Evolutionary conservation across 2,797 vertebrate species (phyloP), one percentile per base, ranked within the genome.

Genomic region (Phoebastria nigripes): DNA sequence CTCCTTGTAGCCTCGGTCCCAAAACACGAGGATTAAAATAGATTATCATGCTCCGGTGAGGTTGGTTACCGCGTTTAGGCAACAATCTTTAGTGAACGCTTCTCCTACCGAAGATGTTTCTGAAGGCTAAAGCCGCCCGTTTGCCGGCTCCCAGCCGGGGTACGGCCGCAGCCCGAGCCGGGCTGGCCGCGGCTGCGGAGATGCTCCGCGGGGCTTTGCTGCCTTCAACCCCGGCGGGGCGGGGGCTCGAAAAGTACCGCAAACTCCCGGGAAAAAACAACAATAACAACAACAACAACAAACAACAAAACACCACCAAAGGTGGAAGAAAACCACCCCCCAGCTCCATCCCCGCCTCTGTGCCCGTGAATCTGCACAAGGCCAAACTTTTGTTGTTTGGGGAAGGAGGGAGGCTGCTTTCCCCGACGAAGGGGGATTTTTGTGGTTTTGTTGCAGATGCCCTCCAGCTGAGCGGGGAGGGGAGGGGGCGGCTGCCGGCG

Each of bases 401-500:
- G 37, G 49, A 19, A 47, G 47, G 24, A 16, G 41, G 31, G 41
- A 51, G 54, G 66, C 79, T 76, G 51, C 94, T 87, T 55, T 93
- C 83, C 39, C 79, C 59, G 24, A 17, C 67, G 58, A 47, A 37
- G 39, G 56, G 71, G 46, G 22, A 11, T n/a, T 44, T 56, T 26
- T 33, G 63, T 8, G 85, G 90, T 70, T 63, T 81, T 71, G 72
- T 66, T 41, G 95, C 94, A 95, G 97, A 97, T 97, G 95, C 94
- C 82, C 94, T 95, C 96, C 97, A 94, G 97, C 96, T 94, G 96
- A 82, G 77, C 46, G 15, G 22, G 37, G 2, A 1, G 20, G 20
- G 2, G 54, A 5, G 33, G 37, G 35, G 6, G 65, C 25, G 52
- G 67, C n/a, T 58, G 67, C 33, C 54, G 42, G 41, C 16, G 25